Evolutionary conservation across 2,113 vertebrate species (phyloP).

Genomic region (Microcebus lehilahytsara): DNA sequence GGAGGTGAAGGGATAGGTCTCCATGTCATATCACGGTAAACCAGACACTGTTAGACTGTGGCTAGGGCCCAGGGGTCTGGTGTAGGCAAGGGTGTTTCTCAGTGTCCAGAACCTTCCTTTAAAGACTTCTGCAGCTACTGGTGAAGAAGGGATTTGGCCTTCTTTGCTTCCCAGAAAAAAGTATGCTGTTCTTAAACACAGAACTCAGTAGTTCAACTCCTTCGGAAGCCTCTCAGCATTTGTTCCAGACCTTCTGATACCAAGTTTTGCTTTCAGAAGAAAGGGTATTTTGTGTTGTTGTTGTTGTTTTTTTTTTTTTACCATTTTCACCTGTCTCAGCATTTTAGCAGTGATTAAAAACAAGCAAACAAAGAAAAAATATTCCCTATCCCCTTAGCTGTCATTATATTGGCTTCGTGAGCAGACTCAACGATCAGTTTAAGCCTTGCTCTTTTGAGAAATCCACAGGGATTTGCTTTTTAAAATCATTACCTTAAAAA

Average conservation of each 20-base stretch:
- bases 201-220: not conserved
- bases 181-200: not conserved
- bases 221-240: not conserved
- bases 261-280: not conserved
- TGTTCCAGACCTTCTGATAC: not conserved
- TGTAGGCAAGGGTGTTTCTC: not conserved
- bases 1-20: conserved; percentile 32
- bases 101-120: not conserved
- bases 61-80: not conserved
- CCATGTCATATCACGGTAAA: not conserved
- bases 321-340: not conserved
- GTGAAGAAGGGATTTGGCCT: not conserved
- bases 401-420: not conserved
- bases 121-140: not conserved
- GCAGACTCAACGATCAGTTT: not conserved
- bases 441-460: conserved; percentile 48
- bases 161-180: not conserved
- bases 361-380: conserved; percentile 8
- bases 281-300: not conserved
- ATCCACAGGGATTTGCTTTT: conserved; percentile 63
- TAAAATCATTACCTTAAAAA: conserved; percentile 56
- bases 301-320: not conserved
- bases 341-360: conserved; percentile 45
- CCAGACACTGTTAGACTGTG: not conserved
- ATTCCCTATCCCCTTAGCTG: not conserved